Percentiles rank a stretch among this genome's conserved stretches.
Conservation (phyloP, 1,140 invertebrate species). For the Glossosoma conforme region DNA sequence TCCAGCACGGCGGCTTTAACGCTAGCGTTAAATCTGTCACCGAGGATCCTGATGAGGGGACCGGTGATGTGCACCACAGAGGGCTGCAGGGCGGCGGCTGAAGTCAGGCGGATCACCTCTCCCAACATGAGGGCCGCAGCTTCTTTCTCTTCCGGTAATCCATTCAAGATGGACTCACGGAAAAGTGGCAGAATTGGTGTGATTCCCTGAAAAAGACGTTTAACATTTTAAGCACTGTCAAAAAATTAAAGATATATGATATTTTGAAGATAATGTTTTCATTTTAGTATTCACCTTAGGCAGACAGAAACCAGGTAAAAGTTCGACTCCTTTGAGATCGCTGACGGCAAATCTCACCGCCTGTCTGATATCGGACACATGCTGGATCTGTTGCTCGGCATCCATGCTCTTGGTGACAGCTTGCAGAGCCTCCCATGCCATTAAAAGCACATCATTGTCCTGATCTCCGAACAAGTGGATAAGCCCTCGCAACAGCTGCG, state of each 20-base stretch:
- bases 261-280: not conserved
- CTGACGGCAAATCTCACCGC: constrained; percentile 85
- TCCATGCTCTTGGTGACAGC: constrained; percentile 87
- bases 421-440: constrained; percentile 85
- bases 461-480: constrained; percentile 79
- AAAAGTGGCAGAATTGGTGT: constrained; percentile 91
- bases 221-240: constrained; percentile 2
- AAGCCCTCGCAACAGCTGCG: constrained; percentile 82
- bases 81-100: constrained; percentile 79
- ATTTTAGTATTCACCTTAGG: constrained; percentile 58
- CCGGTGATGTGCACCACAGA: constrained; percentile 97
- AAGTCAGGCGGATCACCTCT: constrained; percentile 86
- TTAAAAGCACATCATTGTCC: constrained; percentile 76
- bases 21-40: constrained; percentile 88
- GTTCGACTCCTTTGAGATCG: constrained; percentile 74
- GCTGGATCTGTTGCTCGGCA: constrained; percentile 72
- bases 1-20: constrained; percentile 96
- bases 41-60: constrained; percentile 93
- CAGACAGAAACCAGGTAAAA: constrained; percentile 91
- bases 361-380: constrained; percentile 85
- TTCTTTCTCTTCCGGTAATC: constrained; percentile 91
- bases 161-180: constrained; percentile 93
- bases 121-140: constrained; percentile 89
- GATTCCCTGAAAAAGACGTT: constrained; percentile 62
- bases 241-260: not conserved